Evolutionary conservation across 2,797 vertebrate species (phyloP).

Genomic region (Amphiprion clarkii): DNA sequence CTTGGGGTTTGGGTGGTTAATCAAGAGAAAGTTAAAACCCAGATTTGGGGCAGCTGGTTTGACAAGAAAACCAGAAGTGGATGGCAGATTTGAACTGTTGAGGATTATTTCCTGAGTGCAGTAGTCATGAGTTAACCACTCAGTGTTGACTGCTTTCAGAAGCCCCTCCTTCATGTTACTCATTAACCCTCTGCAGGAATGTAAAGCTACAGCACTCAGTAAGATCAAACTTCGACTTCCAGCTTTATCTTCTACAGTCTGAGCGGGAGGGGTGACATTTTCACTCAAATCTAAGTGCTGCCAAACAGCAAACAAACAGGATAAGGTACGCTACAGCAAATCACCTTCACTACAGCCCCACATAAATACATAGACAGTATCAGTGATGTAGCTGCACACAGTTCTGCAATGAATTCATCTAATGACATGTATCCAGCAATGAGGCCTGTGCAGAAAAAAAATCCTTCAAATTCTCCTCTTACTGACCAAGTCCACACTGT

Average conservation of each 20-base stretch:
- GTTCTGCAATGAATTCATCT: background rate
- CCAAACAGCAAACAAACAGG: constrained; percentile 9
- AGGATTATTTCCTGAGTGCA: constrained; percentile 11
- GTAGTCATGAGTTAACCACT: constrained; percentile 3
- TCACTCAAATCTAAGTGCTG: constrained; percentile 10
- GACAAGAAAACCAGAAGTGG: constrained; percentile 3
- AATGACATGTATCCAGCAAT: background rate
- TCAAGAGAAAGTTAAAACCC: background rate
- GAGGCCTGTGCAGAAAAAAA: too few relatives aligned
- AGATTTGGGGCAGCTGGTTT: background rate
- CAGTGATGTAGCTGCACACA: background rate
- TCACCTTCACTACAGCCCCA: background rate
- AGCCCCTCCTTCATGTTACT: constrained; percentile 57
- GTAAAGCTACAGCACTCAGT: constrained; percentile 25
- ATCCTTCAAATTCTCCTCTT: constrained; percentile 37
- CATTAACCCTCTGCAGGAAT: constrained; percentile 68
- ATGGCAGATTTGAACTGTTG: constrained; percentile 12
- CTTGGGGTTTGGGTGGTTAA: too few relatives aligned
- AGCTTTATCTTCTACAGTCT: constrained; percentile 39
- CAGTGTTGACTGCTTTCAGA: constrained; percentile 25
- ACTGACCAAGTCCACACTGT: background rate
- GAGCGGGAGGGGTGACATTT: constrained; percentile 18
- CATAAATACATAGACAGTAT: constrained; percentile 13
- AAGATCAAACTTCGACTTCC: constrained; percentile 31
- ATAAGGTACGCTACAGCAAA: background rate